These are phyloP conservation scores for Phocoena phocoena DNA, from an alignment of 2,113 vertebrate genomes.

Conservation along the genomic window DNA sequence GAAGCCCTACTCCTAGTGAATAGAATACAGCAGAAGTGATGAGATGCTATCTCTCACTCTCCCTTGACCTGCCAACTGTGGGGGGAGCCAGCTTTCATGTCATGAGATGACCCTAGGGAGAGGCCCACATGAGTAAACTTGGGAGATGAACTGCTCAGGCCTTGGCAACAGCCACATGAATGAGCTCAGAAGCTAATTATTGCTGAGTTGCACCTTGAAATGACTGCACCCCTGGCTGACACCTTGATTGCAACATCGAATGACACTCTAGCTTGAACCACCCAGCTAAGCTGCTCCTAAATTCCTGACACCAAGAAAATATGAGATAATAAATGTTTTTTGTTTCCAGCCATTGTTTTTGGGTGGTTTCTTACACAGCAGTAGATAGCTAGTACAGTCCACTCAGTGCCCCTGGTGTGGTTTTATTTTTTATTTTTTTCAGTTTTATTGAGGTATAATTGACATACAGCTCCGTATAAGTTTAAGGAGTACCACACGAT, in stretches of 20 bases:
- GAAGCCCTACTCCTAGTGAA: not conserved
- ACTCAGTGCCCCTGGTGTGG: not conserved
- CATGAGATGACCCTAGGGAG: not conserved
- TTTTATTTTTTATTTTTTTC: not conserved
- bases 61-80: not conserved
- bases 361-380: not conserved
- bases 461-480: not conserved
- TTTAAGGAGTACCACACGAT: not conserved
- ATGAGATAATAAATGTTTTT: not conserved
- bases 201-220: not conserved
- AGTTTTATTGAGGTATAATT: not conserved
- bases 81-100: conserved; percentile 8
- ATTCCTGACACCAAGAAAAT: not conserved
- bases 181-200: not conserved
- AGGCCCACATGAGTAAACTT: not conserved
- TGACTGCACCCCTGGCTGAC: not conserved
- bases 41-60: not conserved
- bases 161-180: not conserved
- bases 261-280: not conserved
- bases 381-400: not conserved
- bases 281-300: not conserved
- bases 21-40: not conserved
- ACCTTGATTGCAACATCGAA: not conserved
- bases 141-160: not conserved
- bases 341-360: not conserved